These are phyloP conservation scores for Cephalopholis sonnerati DNA, from an alignment of 2,113 vertebrate species.

Conservation along the genomic window DNA sequence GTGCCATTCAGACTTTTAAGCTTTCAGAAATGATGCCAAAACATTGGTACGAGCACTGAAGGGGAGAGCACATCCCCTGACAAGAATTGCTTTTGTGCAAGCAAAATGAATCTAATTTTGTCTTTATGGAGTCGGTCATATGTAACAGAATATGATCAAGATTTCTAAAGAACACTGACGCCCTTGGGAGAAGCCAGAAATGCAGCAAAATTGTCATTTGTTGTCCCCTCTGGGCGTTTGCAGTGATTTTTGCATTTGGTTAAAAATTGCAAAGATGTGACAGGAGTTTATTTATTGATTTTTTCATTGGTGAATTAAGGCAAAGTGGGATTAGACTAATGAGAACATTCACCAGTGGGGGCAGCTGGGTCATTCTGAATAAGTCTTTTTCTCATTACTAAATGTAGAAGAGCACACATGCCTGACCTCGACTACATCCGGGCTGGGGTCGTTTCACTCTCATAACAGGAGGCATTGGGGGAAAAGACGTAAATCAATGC, in stretches of 20 bases:
- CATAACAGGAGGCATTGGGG: conserved; percentile 15
- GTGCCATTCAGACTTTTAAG: conserved; percentile 71
- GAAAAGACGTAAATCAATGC: conserved; percentile 52
- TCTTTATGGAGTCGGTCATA: conserved; percentile 9
- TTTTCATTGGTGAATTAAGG: background rate
- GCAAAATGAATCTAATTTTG: conserved; percentile 22
- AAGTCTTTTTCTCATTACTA: conserved; percentile 49
- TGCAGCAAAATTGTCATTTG: conserved; percentile 4
- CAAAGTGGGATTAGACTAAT: conserved; percentile 5
- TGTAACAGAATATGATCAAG: conserved; percentile 17
- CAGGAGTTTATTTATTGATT: conserved; percentile 27
- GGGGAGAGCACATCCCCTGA: conserved; percentile 23
- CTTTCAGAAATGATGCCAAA: conserved; percentile 78
- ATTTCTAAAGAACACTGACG: conserved; percentile 4
- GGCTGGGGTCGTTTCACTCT: conserved; percentile 42
- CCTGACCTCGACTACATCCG: conserved; percentile 53
- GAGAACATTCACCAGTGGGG: background rate
- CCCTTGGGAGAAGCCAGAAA: background rate
- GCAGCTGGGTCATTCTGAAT: conserved; percentile 4
- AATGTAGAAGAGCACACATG: conserved; percentile 59
- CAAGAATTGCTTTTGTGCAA: conserved; percentile 44
- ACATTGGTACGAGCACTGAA: conserved; percentile 47
- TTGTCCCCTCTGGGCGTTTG: conserved; percentile 3
- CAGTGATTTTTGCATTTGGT: conserved; percentile 1
- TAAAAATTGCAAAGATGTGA: conserved; percentile 15